phyloP scores from a whole-genome alignment of 2,797 vertebrate species.

The Aselliscus stoliczkanus region DNA sequence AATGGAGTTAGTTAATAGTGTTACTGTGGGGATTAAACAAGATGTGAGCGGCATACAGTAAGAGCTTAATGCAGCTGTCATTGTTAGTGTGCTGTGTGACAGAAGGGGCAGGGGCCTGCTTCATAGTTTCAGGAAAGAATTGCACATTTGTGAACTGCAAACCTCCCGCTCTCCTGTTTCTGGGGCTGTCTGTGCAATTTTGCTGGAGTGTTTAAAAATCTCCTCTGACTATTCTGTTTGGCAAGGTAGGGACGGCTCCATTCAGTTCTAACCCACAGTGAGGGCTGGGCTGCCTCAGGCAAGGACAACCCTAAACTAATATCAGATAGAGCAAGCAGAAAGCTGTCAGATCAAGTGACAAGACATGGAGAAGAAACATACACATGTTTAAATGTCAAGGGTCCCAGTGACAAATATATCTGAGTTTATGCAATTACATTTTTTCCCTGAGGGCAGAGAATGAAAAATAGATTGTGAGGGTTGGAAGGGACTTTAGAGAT shows the following conservation, averaged over 20 bases:
- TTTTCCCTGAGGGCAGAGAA: not conserved
- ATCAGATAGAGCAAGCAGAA: slow-evolving; percentile 22
- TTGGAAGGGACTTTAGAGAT: not conserved
- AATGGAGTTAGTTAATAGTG: not conserved
- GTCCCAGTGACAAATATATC: slow-evolving; percentile 12
- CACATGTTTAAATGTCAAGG: slow-evolving; percentile 35
- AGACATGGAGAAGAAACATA: slow-evolving; percentile 48
- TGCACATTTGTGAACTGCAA: not conserved
- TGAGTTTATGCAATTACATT: slow-evolving; percentile 22
- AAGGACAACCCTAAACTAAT: slow-evolving; percentile 2
- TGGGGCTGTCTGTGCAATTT: not conserved
- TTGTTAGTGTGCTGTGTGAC: not conserved
- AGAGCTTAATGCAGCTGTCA: not conserved
- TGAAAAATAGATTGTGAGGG: slow-evolving; percentile 2
- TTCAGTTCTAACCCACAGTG: not conserved
- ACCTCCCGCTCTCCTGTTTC: not conserved
- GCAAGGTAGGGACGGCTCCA: not conserved
- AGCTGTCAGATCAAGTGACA: slow-evolving; percentile 64
- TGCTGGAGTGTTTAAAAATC: not conserved
- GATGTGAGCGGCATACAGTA: not conserved
- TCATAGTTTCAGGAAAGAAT: not conserved
- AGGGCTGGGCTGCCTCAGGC: slow-evolving; percentile 8
- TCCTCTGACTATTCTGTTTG: not conserved
- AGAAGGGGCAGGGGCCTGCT: not conserved
- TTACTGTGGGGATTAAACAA: not conserved